Conservation (phyloP, 2,797 vertebrate species). For the Tadarida brasiliensis region DNA sequence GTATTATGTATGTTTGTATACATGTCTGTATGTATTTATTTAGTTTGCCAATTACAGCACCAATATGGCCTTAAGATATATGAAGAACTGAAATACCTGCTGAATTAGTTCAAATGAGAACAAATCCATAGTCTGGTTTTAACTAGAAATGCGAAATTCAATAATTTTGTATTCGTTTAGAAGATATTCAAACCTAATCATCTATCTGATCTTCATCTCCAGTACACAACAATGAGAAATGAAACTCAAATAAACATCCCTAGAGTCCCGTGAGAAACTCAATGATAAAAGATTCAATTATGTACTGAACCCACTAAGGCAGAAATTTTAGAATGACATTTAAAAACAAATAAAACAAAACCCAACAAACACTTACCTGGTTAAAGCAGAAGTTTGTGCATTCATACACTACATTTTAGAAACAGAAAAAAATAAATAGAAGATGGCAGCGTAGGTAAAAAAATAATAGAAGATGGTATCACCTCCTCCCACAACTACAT, state of each 20-base stretch:
- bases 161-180: neutral
- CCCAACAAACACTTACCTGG: neutral
- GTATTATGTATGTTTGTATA: neutral
- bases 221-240: neutral
- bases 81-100: constrained; percentile 4
- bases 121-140: constrained; percentile 13
- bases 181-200: constrained; percentile 14
- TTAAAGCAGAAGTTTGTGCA: neutral
- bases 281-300: constrained; percentile 42
- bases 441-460: no score
- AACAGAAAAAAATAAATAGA: neutral
- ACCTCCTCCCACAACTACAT: no score
- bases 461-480: no score
- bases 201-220: neutral
- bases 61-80: neutral
- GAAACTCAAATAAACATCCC: neutral
- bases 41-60: neutral
- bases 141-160: constrained; percentile 47
- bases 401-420: neutral
- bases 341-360: constrained; percentile 8
- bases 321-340: neutral
- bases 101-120: constrained; percentile 23
- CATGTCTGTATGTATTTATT: neutral
- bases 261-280: neutral
- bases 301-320: neutral